Conservation (phyloP, 2,113 vertebrate genomes). For the Aphelocoma coerulescens region DNA sequence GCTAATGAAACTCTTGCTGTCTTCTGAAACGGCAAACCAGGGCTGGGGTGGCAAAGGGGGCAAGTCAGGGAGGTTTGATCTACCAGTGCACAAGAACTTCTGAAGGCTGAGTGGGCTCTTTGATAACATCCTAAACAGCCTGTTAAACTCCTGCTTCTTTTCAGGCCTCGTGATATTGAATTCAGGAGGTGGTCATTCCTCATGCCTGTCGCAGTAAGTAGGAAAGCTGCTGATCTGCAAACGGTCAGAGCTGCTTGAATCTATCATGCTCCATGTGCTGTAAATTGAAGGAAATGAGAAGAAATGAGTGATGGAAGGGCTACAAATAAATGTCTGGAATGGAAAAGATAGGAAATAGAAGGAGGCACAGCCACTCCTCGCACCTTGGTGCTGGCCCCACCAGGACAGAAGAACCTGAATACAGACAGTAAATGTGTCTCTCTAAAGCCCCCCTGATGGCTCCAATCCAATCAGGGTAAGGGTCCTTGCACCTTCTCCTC, state of each 20-base stretch:
- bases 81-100: background rate
- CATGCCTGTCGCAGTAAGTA: background rate
- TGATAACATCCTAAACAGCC: background rate
- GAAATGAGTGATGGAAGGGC: background rate
- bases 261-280: background rate
- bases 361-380: background rate
- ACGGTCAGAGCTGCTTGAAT: background rate
- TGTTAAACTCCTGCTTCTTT: background rate
- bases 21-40: background rate
- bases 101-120: background rate
- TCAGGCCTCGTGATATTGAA: background rate
- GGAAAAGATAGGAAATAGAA: background rate
- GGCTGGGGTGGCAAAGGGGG: background rate
- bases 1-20: background rate
- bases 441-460: background rate
- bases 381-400: background rate
- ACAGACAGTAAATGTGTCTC: background rate
- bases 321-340: background rate
- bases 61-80: background rate
- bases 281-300: slow-evolving; percentile 12
- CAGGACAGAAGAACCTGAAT: background rate
- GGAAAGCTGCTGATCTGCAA: slow-evolving; percentile 20
- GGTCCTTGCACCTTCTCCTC: background rate
- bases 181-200: slow-evolving; percentile 8
- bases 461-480: background rate